Percentiles rank a stretch among this genome's conserved stretches.
Evolutionary conservation across 2,113 vertebrate genomes (phyloP).

Genomic region (Dermatemys mawii): DNA sequence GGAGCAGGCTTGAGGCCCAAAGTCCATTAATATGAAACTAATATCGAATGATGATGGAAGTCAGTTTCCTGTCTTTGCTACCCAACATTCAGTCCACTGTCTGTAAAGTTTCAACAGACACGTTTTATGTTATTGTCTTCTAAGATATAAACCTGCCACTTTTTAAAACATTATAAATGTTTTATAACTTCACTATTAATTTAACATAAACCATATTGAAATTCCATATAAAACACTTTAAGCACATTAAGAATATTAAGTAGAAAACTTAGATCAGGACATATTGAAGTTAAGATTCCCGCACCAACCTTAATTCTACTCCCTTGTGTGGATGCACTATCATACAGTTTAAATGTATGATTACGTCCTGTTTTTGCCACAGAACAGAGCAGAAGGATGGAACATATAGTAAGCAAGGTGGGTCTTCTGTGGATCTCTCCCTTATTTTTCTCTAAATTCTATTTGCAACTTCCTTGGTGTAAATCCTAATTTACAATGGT

Average conservation of each 20-base stretch:
- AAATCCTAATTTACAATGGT: no score
- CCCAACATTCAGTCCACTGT: background rate
- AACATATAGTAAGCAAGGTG: background rate
- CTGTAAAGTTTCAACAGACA: constrained; percentile 12
- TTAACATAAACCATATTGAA: constrained; percentile 28
- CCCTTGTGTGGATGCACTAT: background rate
- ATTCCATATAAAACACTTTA: background rate
- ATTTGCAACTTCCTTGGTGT: no score
- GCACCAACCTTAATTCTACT: background rate
- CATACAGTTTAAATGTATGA: background rate
- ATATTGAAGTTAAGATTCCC: background rate
- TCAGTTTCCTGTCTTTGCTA: background rate
- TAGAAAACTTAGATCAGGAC: background rate
- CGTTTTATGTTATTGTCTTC: background rate
- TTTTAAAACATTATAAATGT: no score
- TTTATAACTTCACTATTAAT: background rate
- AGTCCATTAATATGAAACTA: background rate
- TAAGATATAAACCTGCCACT: background rate
- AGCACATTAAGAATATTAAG: constrained; percentile 10
- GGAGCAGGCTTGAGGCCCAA: background rate
- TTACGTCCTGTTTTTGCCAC: background rate
- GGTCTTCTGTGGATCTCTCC: background rate
- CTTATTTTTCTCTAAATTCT: background rate
- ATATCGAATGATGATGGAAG: background rate
- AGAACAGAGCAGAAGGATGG: background rate